These are phyloP conservation scores for Notodonta dromedarius DNA, from an alignment of 2,888 invertebrate genomes.

Conservation along the genomic window DNA sequence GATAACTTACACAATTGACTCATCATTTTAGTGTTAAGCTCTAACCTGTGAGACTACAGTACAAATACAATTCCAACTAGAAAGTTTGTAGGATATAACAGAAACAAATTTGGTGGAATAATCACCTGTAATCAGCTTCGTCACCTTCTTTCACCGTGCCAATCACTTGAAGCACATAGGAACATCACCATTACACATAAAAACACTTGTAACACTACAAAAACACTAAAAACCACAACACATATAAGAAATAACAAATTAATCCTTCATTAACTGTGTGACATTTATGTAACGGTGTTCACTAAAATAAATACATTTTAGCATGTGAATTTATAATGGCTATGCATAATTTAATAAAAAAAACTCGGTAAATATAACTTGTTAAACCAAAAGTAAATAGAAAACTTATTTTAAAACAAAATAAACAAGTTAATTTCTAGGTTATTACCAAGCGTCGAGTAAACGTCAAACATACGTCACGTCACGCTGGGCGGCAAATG, in stretches of 20 bases:
- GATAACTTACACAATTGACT: too few relatives aligned
- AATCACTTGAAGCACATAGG: conserved; percentile 4
- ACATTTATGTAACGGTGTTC: conserved; percentile 14
- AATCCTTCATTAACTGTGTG: conserved; percentile 4
- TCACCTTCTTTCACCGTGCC: background rate
- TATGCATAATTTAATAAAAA: background rate
- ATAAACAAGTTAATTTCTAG: conserved; percentile 44
- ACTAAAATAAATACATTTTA: background rate
- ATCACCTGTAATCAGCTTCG: conserved; percentile 13
- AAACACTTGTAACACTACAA: background rate
- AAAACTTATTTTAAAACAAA: conserved; percentile 28
- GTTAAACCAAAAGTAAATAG: conserved; percentile 10
- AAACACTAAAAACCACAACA: background rate
- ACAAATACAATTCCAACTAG: too few relatives aligned
- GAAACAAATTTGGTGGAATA: background rate
- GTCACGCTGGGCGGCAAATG: background rate
- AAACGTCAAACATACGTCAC: conserved; percentile 40
- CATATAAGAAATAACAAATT: conserved; percentile 11
- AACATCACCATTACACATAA: conserved; percentile 12
- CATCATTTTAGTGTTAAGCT: too few relatives aligned
- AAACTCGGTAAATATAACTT: background rate
- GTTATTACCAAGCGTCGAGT: conserved; percentile 48
- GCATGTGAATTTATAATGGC: background rate
- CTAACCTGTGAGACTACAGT: too few relatives aligned
- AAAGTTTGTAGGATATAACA: background rate